A percentile compares a stretch with the other conserved stretches of the same genome.
phyloP scores from a whole-genome alignment of 2,113 vertebrate genomes.

The Bucco capensis region DNA sequence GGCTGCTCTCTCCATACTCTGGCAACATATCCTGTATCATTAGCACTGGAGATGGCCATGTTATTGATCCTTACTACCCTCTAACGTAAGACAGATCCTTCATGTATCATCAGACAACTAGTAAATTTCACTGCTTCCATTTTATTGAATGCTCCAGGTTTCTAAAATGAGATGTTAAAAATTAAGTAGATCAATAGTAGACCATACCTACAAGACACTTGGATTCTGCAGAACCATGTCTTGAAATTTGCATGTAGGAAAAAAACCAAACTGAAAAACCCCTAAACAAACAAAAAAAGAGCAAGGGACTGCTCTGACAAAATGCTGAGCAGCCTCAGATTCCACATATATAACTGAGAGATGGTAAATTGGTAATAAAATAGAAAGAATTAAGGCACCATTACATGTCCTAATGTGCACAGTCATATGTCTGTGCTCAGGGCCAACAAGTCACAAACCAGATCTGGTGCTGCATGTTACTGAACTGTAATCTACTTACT shows the following conservation, averaged over 20 bases:
- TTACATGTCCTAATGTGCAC: background rate
- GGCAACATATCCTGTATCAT: constrained; percentile 90
- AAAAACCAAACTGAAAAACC: no score
- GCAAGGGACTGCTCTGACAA: background rate
- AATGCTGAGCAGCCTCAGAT: background rate
- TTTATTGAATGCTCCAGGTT: background rate
- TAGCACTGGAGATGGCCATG: constrained; percentile 85
- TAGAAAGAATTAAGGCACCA: background rate
- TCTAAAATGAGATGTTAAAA: background rate
- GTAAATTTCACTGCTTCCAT: background rate
- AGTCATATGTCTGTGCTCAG: background rate
- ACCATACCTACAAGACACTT: background rate
- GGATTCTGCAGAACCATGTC: background rate
- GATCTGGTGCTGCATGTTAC: background rate
- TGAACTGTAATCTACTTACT: background rate
- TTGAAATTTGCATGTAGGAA: background rate
- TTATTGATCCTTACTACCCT: constrained; percentile 85
- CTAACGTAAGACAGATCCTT: constrained; percentile 71
- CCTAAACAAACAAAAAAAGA: background rate
- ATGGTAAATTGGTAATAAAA: background rate
- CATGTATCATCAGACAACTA: background rate
- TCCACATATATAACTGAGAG: background rate
- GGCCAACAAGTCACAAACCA: background rate
- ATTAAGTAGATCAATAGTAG: background rate
- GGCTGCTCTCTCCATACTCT: constrained; percentile 87